Percentiles rank a stretch among this genome's conserved stretches.
Conservation (phyloP, 2,888 invertebrate species). For the Eurois occulta region DNA sequence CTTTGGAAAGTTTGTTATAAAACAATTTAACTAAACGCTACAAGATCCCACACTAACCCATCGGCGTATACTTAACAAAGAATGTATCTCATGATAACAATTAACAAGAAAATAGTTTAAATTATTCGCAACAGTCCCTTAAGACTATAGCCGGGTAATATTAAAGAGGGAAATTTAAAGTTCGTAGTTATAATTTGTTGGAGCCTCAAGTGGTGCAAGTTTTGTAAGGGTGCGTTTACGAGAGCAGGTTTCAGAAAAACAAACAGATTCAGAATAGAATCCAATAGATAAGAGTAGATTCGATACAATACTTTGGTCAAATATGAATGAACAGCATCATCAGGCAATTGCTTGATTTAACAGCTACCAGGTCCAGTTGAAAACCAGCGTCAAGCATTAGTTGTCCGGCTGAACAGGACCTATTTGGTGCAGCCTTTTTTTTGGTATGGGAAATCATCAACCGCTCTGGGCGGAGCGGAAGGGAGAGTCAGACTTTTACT, state of each 20-base stretch:
- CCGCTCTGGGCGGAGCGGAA: too few relatives aligned
- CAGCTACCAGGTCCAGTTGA: background rate
- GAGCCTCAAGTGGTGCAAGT: constrained; percentile 56
- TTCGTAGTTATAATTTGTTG: constrained; percentile 73
- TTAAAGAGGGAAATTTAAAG: constrained; percentile 59
- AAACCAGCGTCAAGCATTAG: background rate
- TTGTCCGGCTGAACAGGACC: background rate
- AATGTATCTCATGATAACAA: constrained; percentile 49
- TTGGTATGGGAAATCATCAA: too few relatives aligned
- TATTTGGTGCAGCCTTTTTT: background rate
- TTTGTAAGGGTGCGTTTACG: constrained; percentile 41
- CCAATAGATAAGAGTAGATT: background rate
- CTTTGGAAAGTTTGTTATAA: constrained; percentile 1
- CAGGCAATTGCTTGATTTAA: background rate
- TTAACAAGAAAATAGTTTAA: constrained; percentile 63
- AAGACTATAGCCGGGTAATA: constrained; percentile 64
- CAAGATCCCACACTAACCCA: constrained; percentile 5
- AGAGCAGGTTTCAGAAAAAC: background rate
- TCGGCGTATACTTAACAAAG: constrained; percentile 27
- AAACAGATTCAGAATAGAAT: background rate
- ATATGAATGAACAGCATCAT: background rate
- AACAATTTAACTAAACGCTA: constrained; percentile 18
- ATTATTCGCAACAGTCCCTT: constrained; percentile 60
- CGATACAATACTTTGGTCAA: background rate
- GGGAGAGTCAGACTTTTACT: too few relatives aligned